These are phyloP conservation scores for Phorcus lineatus DNA, from an alignment of 2,888 invertebrate species.

Conservation along the genomic window DNA sequence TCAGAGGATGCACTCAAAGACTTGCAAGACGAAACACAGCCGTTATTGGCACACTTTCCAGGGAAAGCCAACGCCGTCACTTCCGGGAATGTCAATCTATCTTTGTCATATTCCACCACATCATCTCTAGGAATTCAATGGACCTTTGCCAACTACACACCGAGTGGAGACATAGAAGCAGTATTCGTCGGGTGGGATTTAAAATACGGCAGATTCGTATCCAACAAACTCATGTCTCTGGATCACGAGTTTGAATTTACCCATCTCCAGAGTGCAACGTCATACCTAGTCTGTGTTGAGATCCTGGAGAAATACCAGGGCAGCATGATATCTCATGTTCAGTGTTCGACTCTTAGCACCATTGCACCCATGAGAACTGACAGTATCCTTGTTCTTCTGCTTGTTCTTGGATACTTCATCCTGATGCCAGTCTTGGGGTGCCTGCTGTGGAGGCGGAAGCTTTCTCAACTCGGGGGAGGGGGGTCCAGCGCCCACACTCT, in stretches of 20 bases:
- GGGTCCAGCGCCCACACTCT: not conserved
- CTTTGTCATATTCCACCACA: not conserved
- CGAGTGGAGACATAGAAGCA: not conserved
- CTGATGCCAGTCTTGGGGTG: not conserved
- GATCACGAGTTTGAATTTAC: slow-evolving; percentile 14
- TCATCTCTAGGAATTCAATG: slow-evolving; percentile 1
- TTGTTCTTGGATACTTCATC: not conserved
- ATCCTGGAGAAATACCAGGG: not conserved
- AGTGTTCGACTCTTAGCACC: not conserved
- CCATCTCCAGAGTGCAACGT: not conserved
- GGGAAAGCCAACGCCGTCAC: not conserved
- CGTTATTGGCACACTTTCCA: not conserved
- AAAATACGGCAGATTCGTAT: not conserved
- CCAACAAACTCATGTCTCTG: not conserved
- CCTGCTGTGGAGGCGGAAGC: not conserved
- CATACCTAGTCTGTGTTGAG: not conserved
- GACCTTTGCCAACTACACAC: not conserved
- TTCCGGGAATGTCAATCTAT: not conserved
- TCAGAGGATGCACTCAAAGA: not conserved
- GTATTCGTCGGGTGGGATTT: not conserved
- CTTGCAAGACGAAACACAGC: not conserved
- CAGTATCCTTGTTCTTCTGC: not conserved
- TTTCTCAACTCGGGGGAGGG: not conserved
- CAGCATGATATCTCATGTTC: not conserved
- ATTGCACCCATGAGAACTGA: not conserved